Percentiles rank a stretch among this genome's conserved stretches.
Evolutionary conservation across 2,113 vertebrate species (phyloP).

Genomic region (Podilymbus podiceps): DNA sequence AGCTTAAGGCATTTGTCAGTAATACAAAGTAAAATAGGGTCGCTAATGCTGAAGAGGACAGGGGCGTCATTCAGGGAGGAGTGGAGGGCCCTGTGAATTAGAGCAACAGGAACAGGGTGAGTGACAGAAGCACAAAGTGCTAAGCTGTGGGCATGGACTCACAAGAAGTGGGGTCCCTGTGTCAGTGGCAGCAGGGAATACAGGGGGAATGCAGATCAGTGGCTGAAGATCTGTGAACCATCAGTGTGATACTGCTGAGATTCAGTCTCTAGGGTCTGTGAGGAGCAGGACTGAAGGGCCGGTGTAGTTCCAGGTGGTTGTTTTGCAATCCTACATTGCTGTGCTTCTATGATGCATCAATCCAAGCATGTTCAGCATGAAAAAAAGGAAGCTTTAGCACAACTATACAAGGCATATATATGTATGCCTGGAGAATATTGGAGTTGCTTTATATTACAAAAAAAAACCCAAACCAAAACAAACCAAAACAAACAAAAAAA

Average conservation of each 20-base stretch:
- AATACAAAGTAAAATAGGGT: not conserved
- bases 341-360: not conserved
- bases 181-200: not conserved
- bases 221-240: not conserved
- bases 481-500: not conserved
- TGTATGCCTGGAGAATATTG: not conserved
- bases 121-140: not conserved
- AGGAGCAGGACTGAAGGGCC: not conserved
- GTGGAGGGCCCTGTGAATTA: not conserved
- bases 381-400: not conserved
- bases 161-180: not conserved
- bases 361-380: not conserved
- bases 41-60: not conserved
- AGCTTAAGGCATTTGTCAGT: not conserved
- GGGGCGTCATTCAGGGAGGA: not conserved
- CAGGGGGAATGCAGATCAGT: not conserved
- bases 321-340: not conserved
- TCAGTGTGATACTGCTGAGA: not conserved
- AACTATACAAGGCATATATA: not conserved
- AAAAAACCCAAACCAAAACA: fast-evolving
- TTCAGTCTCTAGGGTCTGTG: not conserved
- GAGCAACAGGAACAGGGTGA: not conserved
- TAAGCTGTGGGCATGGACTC: not conserved
- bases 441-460: not conserved
- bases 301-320: not conserved